Percentiles rank a stretch among this genome's conserved stretches.
Evolutionary conservation across 1,140 invertebrate species (phyloP).

Genomic region (Aphelenchoides avenae): DNA sequence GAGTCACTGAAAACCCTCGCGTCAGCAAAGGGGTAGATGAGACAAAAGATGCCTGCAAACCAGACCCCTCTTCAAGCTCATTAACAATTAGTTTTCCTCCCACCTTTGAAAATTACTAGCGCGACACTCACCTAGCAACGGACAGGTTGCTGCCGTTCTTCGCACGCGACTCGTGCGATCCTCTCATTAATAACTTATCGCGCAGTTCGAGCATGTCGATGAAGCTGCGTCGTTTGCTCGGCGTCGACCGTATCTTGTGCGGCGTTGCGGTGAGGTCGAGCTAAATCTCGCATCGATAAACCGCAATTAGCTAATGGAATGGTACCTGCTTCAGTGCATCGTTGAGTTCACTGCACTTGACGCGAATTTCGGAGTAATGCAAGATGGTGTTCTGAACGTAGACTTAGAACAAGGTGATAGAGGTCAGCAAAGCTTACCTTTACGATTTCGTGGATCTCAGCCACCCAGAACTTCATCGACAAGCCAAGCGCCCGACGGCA

Average conservation of each 20-base stretch:
- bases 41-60: background rate
- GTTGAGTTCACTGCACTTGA: slow-evolving; percentile 58
- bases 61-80: slow-evolving; percentile 6
- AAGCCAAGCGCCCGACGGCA: slow-evolving; percentile 55
- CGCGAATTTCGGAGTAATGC: slow-evolving; percentile 49
- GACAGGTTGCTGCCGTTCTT: slow-evolving; percentile 59
- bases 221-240: slow-evolving; percentile 55
- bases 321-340: slow-evolving; percentile 57
- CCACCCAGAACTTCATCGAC: slow-evolving; percentile 60
- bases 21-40: slow-evolving; percentile 1
- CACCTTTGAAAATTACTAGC: background rate
- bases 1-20: slow-evolving; percentile 56
- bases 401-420: no score
- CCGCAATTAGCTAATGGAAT: background rate
- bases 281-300: slow-evolving; percentile 19
- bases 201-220: slow-evolving; percentile 57
- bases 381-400: slow-evolving; percentile 58
- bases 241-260: slow-evolving; percentile 59
- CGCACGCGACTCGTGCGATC: slow-evolving; percentile 39
- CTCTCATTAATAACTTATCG: slow-evolving; percentile 55
- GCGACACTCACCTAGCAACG: slow-evolving; percentile 50
- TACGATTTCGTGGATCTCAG: slow-evolving; percentile 59
- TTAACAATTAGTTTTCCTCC: background rate
- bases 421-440: no score
- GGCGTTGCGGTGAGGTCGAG: slow-evolving; percentile 58